Conservation (phyloP, 2,113 vertebrate genomes). For the Stomatorhinus ivindoensis region DNA sequence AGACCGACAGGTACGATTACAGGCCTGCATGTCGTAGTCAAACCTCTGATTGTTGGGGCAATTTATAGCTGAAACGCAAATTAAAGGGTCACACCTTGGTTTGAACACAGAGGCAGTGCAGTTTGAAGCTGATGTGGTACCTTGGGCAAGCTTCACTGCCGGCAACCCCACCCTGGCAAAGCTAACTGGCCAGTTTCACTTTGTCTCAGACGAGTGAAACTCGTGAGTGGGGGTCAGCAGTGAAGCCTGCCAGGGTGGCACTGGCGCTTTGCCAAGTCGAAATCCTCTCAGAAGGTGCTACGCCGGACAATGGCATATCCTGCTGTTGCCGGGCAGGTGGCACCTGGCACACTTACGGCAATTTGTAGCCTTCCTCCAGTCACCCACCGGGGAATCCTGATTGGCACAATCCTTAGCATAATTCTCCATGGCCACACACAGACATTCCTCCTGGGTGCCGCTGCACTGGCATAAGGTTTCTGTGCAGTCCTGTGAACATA, state of each 20-base stretch:
- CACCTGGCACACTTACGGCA: conserved; percentile 9
- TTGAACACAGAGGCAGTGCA: background rate
- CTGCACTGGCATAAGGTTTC: conserved; percentile 47
- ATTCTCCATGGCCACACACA: conserved; percentile 52
- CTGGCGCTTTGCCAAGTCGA: background rate
- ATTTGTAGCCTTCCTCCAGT: conserved; percentile 51
- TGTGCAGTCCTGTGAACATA: conserved; percentile 48
- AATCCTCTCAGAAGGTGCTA: background rate
- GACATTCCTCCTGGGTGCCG: conserved; percentile 29
- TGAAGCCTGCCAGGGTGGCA: background rate
- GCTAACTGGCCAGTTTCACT: background rate
- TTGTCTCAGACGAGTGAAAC: too few relatives aligned
- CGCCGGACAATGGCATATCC: background rate
- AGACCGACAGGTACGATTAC: conserved; percentile 53
- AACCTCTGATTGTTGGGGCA: conserved; percentile 53
- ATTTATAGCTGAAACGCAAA: conserved; percentile 34
- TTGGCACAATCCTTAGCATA: conserved; percentile 56
- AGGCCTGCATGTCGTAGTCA: conserved; percentile 39
- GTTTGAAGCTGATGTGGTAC: background rate
- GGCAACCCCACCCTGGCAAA: background rate
- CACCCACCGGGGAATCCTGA: conserved; percentile 43
- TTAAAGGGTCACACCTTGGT: background rate
- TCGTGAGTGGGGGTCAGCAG: too few relatives aligned
- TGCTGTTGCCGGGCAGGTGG: background rate
- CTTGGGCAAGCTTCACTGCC: background rate